These are phyloP conservation scores for Philopotamus ludificatus DNA, from an alignment of 1,140 invertebrate genomes.

Conservation along the genomic window DNA sequence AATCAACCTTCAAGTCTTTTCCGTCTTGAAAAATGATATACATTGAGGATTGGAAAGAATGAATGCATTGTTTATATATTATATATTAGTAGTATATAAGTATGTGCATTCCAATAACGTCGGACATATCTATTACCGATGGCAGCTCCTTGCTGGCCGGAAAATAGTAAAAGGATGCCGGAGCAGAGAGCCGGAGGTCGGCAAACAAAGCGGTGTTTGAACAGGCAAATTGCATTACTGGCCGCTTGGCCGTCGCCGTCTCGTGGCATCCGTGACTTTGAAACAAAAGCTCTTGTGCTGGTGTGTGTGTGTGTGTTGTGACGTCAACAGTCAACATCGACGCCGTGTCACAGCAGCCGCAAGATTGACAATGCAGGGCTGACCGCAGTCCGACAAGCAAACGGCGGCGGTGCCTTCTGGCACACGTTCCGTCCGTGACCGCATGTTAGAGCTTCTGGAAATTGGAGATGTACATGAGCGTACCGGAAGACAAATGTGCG, in stretches of 20 bases:
- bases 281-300: not conserved
- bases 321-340: slow-evolving; percentile 4
- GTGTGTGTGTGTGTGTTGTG: not conserved
- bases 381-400: not conserved
- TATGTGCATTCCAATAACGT: too few species aligned
- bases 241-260: not conserved
- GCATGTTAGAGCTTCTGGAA: not conserved
- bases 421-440: not conserved
- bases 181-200: not conserved
- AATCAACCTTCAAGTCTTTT: too few species aligned
- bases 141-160: not conserved
- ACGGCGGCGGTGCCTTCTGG: not conserved
- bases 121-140: not conserved
- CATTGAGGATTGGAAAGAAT: too few species aligned
- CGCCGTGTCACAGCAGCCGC: not conserved
- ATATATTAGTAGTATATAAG: too few species aligned
- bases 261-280: not conserved
- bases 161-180: not conserved
- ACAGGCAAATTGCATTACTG: slow-evolving; percentile 8
- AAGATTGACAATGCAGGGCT: not conserved
- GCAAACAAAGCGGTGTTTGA: slow-evolving; percentile 1
- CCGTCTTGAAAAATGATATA: too few species aligned
- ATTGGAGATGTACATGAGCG: not conserved
- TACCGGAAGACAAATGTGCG: not conserved
- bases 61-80: too few species aligned